Evolutionary conservation across 2,113 vertebrate genomes (phyloP).

Genomic region (Perca flavescens): DNA sequence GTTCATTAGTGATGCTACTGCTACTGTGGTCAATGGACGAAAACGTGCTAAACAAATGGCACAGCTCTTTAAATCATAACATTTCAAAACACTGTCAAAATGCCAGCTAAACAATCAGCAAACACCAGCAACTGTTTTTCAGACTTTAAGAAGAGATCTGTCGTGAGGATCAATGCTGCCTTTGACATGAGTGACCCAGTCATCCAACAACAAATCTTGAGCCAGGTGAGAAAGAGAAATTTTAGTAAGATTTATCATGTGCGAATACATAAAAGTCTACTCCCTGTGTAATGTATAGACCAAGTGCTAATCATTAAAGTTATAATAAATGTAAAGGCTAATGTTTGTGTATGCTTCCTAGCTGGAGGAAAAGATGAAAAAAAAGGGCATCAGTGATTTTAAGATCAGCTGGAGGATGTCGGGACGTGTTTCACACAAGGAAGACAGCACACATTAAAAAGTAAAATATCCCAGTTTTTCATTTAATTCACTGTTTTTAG

Average conservation of each 20-base stretch:
- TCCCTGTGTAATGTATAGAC: not conserved
- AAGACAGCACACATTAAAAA: too few relatives aligned
- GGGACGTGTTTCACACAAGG: not conserved
- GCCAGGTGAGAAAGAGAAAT: conserved; percentile 12
- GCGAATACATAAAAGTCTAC: too few relatives aligned
- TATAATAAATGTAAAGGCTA: not conserved
- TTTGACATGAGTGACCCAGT: conserved; percentile 13
- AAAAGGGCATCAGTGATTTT: conserved; percentile 4
- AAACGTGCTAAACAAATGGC: not conserved
- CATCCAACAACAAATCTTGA: conserved; percentile 30
- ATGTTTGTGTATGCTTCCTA: conserved; percentile 2
- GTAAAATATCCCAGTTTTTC: too few relatives aligned
- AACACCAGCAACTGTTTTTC: conserved; percentile 11
- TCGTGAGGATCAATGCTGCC: not conserved
- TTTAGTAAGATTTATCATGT: not conserved
- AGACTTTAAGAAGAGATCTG: conserved; percentile 8
- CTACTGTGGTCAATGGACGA: not conserved
- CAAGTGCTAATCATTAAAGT: not conserved
- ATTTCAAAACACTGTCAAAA: not conserved
- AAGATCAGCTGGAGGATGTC: conserved; percentile 26
- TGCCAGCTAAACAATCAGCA: not conserved
- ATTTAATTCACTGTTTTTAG: too few relatives aligned
- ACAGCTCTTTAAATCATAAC: not conserved
- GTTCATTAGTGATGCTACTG: too few relatives aligned
- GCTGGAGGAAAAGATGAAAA: conserved; percentile 25